A percentile compares a stretch with the other conserved stretches of the same genome.
These are phyloP conservation scores for Falco biarmicus DNA, from an alignment of 2,797 vertebrate species.

Conservation along the genomic window DNA sequence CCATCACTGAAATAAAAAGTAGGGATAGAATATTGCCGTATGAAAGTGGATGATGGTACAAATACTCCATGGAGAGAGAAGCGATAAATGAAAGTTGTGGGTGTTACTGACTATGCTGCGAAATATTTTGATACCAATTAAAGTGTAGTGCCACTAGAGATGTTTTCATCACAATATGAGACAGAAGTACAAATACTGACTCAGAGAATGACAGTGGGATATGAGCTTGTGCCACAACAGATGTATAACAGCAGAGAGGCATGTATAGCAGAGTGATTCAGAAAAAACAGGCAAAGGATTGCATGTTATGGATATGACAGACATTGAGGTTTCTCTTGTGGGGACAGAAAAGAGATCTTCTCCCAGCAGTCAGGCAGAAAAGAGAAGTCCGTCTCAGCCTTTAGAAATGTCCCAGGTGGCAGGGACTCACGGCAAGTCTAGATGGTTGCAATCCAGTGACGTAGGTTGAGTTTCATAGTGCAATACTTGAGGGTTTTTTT, in stretches of 20 bases:
- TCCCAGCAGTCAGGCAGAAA: not conserved
- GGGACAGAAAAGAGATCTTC: conserved; percentile 8
- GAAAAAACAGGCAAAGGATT: conserved; percentile 17
- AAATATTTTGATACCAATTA: conserved; percentile 77
- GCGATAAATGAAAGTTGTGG: conserved; percentile 64
- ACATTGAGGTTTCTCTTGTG: conserved; percentile 39
- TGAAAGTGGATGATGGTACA: not conserved
- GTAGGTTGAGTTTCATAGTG: not conserved
- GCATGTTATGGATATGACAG: not conserved
- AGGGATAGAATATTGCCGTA: not conserved
- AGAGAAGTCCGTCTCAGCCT: not conserved
- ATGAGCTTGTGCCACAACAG: conserved; percentile 67
- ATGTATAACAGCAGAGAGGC: conserved; percentile 67
- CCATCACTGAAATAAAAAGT: not conserved
- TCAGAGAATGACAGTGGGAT: conserved; percentile 70
- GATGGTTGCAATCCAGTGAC: not conserved
- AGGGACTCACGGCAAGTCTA: not conserved
- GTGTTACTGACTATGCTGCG: conserved; percentile 64
- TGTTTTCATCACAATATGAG: conserved; percentile 70
- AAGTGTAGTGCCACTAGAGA: conserved; percentile 67
- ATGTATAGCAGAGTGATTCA: conserved; percentile 68
- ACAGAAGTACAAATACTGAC: conserved; percentile 75
- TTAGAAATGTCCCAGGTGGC: not conserved
- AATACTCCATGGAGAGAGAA: conserved; percentile 19
- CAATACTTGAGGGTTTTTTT: not conserved